Conservation (phyloP, 2,888 invertebrate genomes). For the Limnephilus auricula region DNA sequence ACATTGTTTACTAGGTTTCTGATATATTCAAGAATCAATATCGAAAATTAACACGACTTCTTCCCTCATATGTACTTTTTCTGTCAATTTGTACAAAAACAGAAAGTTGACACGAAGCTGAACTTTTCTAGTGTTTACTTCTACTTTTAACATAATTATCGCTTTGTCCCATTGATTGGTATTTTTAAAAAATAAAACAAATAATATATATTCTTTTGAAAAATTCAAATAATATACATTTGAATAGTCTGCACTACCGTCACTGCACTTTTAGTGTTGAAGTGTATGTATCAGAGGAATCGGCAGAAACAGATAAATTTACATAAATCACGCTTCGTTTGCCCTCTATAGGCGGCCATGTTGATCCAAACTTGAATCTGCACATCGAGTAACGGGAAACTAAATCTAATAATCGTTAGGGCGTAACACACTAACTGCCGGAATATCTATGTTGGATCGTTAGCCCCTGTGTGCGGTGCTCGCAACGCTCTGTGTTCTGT, state of each 20-base stretch:
- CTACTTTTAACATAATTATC: too few relatives aligned
- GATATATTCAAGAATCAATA: too few relatives aligned
- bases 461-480: conserved; percentile 15
- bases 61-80: too few relatives aligned
- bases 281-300: conserved; percentile 36
- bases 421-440: conserved; percentile 35
- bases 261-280: background rate
- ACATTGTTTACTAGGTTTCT: too few relatives aligned
- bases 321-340: conserved; percentile 64
- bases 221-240: too few relatives aligned
- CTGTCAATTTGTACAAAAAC: too few relatives aligned
- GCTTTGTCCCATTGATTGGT: background rate
- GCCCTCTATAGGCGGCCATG: conserved; percentile 45
- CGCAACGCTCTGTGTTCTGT: background rate
- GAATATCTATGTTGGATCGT: conserved; percentile 25
- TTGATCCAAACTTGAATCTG: conserved; percentile 43
- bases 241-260: background rate
- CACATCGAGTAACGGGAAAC: conserved; percentile 40
- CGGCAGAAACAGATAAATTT: conserved; percentile 58
- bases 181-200: background rate
- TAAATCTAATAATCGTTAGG: conserved; percentile 54
- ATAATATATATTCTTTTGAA: too few relatives aligned
- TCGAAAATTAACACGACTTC: too few relatives aligned
- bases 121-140: too few relatives aligned
- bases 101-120: too few relatives aligned